Evolutionary conservation across 2,888 invertebrate species (phyloP), one percentile per base, ranked within the genome.

Genomic region (Harpalus rubripes): DNA sequence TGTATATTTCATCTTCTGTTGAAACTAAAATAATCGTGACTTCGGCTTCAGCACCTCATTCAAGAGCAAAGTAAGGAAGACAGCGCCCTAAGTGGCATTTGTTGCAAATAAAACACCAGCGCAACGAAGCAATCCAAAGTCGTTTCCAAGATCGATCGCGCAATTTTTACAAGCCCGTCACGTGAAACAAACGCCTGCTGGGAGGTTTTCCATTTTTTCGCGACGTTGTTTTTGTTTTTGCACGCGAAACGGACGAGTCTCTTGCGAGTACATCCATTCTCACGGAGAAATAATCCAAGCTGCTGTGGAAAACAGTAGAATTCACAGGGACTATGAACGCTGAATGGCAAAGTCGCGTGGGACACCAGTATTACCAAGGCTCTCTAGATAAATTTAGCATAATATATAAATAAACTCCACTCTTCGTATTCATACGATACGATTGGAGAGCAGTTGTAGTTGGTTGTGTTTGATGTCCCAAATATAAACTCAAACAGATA

Each of bases 221-320:
- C 56, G 56, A 58, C 32, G 78, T 78, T 80, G 80, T 80, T 79
- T 61, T 79, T 80, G 80, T 80, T 80, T 80, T 59, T 80, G 61
- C 61, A 32, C 39, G 8, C 59, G 32, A 63, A 80, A 80, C 61
- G 44, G 80, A 80, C 80, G 80, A 80, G 61, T 80, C 80, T 80
- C 80, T 16, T 32, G 80, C 80, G 80, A 61, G 61, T 80, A 80
- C 80, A 80, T 80, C 44, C 39, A 80, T 80, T 80, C 61, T 80
- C 78, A 78, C 56, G 32, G 78, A 78, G 78, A 58, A 78, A 78
- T 78, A 78, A 78, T 78, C 78, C 78, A 56, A n/a, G 78, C n/a
- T 52, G 78, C 44, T 18, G 56, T 74, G 18, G 74, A 22, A 74
- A 52, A 74, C 74, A 52, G 32, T n/a, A 22, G 78, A 56, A 58